These are phyloP conservation scores for Caenorhabditis virilis DNA, from an alignment of 2,888 invertebrate species.

Conservation along the genomic window DNA sequence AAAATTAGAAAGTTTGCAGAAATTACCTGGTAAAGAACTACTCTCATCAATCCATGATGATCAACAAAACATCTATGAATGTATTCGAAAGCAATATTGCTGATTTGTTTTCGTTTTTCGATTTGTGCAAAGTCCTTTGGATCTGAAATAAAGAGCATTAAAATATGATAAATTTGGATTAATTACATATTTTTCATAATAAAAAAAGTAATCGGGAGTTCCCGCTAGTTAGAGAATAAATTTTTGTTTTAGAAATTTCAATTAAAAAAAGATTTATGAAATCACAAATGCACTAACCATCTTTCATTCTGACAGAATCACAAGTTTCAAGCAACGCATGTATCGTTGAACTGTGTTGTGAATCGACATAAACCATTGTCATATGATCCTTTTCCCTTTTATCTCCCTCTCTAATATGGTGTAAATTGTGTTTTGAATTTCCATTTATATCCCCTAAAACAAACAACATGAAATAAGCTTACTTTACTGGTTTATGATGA, in stretches of 20 bases:
- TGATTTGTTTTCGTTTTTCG: slow-evolving; percentile 21
- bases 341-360: slow-evolving; percentile 32
- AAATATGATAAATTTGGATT: too few species aligned
- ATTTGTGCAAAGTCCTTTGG: slow-evolving; percentile 8
- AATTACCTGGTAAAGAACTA: slow-evolving; percentile 36
- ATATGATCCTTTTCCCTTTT: slow-evolving; percentile 34
- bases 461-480: too few species aligned
- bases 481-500: neutral
- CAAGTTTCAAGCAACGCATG: slow-evolving; percentile 45
- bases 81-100: slow-evolving; percentile 32
- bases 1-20: neutral
- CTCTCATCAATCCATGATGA: slow-evolving; percentile 34
- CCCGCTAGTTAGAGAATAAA: too few species aligned
- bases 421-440: too few species aligned
- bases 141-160: too few species aligned
- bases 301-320: slow-evolving; percentile 41
- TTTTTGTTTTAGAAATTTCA: too few species aligned
- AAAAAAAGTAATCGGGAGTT: too few species aligned
- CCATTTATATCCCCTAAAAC: too few species aligned
- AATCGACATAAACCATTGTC: slow-evolving; percentile 26
- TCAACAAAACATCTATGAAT: slow-evolving; percentile 44
- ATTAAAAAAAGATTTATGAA: too few species aligned
- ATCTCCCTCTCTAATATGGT: slow-evolving; percentile 33
- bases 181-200: too few species aligned
- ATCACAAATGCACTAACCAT: slow-evolving; percentile 19